These are phyloP conservation scores for Daktulosphaira vitifoliae DNA, from an alignment of 1,140 invertebrate species.

Conservation along the genomic window DNA sequence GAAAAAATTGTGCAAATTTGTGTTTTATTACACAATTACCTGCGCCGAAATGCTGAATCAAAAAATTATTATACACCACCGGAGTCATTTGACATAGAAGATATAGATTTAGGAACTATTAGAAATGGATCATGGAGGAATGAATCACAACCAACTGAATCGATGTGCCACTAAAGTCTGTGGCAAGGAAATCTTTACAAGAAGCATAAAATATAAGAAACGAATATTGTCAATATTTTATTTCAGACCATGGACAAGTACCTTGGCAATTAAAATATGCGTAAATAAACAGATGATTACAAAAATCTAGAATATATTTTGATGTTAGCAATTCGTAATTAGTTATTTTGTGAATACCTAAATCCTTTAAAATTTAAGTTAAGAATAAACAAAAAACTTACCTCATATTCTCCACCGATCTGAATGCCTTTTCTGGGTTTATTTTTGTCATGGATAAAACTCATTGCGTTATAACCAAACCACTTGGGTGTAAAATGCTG, in stretches of 20 bases:
- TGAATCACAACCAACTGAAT: not conserved
- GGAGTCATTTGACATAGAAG: slow-evolving; percentile 4
- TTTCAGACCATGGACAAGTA: not conserved
- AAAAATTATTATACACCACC: slow-evolving; percentile 17
- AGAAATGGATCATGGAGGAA: not conserved
- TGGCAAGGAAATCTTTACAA: not conserved
- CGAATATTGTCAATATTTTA: slow-evolving; percentile 8
- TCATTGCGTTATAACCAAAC: not conserved
- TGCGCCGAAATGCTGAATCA: not conserved
- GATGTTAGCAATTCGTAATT: not conserved
- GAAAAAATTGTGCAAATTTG: slow-evolving; percentile 21
- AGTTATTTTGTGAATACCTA: not conserved
- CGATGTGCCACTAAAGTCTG: not conserved
- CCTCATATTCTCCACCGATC: not conserved
- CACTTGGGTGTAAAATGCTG: not conserved
- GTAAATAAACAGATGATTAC: not conserved
- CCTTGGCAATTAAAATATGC: slow-evolving; percentile 7
- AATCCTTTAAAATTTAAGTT: not conserved
- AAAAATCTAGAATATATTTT: not conserved
- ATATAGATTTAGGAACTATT: not conserved
- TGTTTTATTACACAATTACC: slow-evolving; percentile 30
- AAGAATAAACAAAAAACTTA: not conserved
- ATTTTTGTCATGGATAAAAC: not conserved
- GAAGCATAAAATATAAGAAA: slow-evolving; percentile 9
- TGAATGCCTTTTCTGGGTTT: not conserved